A percentile compares a stretch with the other conserved stretches of the same genome.
phyloP scores from a whole-genome alignment of 2,888 invertebrate species.

The Lepidochrysops patricia region DNA sequence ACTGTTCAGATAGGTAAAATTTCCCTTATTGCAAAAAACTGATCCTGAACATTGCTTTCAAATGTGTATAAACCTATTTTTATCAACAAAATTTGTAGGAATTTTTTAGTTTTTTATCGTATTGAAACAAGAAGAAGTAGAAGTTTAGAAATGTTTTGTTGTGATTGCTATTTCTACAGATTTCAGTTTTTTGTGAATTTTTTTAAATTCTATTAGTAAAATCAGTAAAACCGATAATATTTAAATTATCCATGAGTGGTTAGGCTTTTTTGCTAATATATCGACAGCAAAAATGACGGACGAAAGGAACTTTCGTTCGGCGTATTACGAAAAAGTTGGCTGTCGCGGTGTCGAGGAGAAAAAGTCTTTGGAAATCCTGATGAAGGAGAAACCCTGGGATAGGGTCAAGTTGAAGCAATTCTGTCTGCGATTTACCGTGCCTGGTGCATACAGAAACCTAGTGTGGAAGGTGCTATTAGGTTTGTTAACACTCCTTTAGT shows the following conservation, averaged over 20 bases:
- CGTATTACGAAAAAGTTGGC: slow-evolving; percentile 91
- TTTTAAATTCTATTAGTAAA: too few relatives aligned
- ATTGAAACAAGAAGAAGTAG: too few relatives aligned
- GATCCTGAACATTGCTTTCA: too few relatives aligned
- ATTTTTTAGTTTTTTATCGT: too few relatives aligned
- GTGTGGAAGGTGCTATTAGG: slow-evolving; percentile 92
- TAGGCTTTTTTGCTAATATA: not conserved
- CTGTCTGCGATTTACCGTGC: slow-evolving; percentile 88
- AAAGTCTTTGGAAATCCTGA: slow-evolving; percentile 89
- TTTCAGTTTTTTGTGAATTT: not conserved
- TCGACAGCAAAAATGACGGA: slow-evolving; percentile 62
- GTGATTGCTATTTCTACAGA: too few relatives aligned
- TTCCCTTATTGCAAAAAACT: too few relatives aligned
- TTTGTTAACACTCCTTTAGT: too few relatives aligned
- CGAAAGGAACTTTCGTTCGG: slow-evolving; percentile 86
- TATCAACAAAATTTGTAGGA: too few relatives aligned
- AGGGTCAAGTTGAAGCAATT: slow-evolving; percentile 87
- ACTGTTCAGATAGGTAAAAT: too few relatives aligned
- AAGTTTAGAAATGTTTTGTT: too few relatives aligned
- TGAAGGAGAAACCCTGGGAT: slow-evolving; percentile 89
- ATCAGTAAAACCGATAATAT: too few relatives aligned
- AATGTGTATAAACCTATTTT: too few relatives aligned
- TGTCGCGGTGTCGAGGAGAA: slow-evolving; percentile 93
- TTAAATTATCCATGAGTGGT: not conserved
- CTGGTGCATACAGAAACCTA: slow-evolving; percentile 83